phyloP scores from a whole-genome alignment of 2,113 vertebrate genomes.

The Synodontis membranacea region DNA sequence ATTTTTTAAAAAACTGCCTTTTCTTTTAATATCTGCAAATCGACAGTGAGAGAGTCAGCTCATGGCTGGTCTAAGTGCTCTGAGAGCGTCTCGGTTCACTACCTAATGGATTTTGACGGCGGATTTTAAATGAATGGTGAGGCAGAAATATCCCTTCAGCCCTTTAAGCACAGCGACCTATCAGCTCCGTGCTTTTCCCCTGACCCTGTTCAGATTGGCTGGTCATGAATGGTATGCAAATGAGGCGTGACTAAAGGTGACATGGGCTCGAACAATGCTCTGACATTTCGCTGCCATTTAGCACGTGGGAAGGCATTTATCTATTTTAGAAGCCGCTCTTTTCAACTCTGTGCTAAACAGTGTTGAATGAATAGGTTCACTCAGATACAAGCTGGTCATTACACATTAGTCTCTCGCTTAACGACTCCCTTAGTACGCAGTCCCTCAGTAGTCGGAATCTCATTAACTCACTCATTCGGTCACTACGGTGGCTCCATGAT shows the following conservation, averaged over 20 bases:
- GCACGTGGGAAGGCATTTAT: constrained; percentile 60
- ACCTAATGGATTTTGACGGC: constrained; percentile 50
- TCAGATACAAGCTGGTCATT: constrained; percentile 30
- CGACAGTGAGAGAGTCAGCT: constrained; percentile 21
- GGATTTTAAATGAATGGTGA: constrained; percentile 41
- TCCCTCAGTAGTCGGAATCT: neutral
- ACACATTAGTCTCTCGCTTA: constrained; percentile 20
- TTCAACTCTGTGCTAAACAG: constrained; percentile 56
- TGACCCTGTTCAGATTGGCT: constrained; percentile 41
- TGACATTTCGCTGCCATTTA: constrained; percentile 78
- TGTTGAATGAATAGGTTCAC: constrained; percentile 30
- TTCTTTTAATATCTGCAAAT: constrained; percentile 45
- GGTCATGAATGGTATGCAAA: constrained; percentile 66
- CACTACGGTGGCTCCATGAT: no score
- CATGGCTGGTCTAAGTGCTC: constrained; percentile 34
- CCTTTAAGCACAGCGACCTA: constrained; percentile 29
- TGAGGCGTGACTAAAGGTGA: constrained; percentile 70
- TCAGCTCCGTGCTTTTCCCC: constrained; percentile 19
- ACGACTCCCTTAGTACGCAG: neutral
- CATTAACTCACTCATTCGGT: neutral
- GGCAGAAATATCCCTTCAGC: constrained; percentile 35
- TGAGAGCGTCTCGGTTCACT: constrained; percentile 32
- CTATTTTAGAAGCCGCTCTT: constrained; percentile 61
- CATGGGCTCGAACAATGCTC: constrained; percentile 67
- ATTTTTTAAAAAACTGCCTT: neutral